Evolutionary conservation across 2,888 invertebrate genomes (phyloP).

Genomic region (Parochlus steinenii): DNA sequence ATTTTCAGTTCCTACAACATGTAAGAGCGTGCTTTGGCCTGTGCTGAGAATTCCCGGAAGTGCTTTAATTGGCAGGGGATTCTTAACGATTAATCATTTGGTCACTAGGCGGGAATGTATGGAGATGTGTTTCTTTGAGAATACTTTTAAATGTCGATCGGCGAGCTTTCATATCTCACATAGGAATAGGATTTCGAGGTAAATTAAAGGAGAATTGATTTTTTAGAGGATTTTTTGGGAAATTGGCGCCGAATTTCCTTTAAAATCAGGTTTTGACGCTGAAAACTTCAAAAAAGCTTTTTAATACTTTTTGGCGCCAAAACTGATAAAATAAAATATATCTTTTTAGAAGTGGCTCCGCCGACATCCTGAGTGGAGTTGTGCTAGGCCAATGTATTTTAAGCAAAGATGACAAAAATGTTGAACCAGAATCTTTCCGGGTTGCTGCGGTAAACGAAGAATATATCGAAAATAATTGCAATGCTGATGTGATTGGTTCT

Average conservation of each 20-base stretch:
- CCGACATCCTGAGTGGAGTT: slow-evolving; percentile 23
- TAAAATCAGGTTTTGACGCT: slow-evolving; percentile 15
- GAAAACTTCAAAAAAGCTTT: slow-evolving; percentile 25
- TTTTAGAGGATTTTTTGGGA: slow-evolving; percentile 1
- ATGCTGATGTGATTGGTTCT: slow-evolving; percentile 2
- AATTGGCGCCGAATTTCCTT: no score
- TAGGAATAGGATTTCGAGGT: slow-evolving; percentile 29
- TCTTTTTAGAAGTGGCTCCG: slow-evolving; percentile 27
- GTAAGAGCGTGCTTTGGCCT: slow-evolving; percentile 51
- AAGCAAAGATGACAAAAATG: slow-evolving; percentile 54
- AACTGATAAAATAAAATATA: slow-evolving; percentile 19
- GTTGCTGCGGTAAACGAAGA: slow-evolving; percentile 58
- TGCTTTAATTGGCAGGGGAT: slow-evolving; percentile 49
- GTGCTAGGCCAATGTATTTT: slow-evolving; percentile 47
- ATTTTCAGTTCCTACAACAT: slow-evolving; percentile 33
- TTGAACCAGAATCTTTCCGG: slow-evolving; percentile 59
- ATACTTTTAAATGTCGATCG: slow-evolving; percentile 36
- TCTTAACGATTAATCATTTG: slow-evolving; percentile 40
- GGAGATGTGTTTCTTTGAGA: slow-evolving; percentile 38
- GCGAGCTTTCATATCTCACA: slow-evolving; percentile 34
- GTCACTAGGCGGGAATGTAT: slow-evolving; percentile 52
- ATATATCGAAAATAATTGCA: slow-evolving; percentile 70
- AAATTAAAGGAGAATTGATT: slow-evolving; percentile 13
- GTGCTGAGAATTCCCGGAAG: slow-evolving; percentile 61
- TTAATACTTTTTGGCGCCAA: no score